Evolutionary conservation across 2,888 invertebrate genomes (phyloP), one percentile per base, ranked within the genome.

Genomic region (Drepanosiphum platanoidis): DNA sequence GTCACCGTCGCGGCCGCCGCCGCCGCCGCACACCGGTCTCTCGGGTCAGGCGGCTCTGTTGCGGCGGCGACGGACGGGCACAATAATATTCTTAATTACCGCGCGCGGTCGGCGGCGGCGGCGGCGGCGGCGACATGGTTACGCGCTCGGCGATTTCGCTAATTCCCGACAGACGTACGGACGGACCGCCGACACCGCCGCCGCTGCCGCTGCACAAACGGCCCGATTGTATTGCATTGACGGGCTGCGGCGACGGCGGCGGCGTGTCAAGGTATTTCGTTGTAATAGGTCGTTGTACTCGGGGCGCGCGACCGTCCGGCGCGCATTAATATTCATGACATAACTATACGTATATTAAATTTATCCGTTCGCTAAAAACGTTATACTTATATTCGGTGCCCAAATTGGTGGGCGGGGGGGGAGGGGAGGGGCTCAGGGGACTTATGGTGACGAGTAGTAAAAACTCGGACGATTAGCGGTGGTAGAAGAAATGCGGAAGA

Each of bases 271-370:
- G 81, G 81, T 71, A 71, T 71, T 81, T 46, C 36, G 58, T 71
- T 39, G 71, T 81, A 70, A 81, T 81, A 71, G 81, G 81, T 81
- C 81, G 81, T 81, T 81, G 81, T 80, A 80, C 79, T 5, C 79
- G 79, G 18, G 30, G 34, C 39, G 71, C 58, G 58, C 52, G 36
- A 30, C 2, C 34, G 22, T 22, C 32, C 36, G 7, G 27, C 27
- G 32, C 39, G 22, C 52, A 70, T 58, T 70, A 68, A 70, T 71
- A 80, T 79, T 27, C 74, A 58, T 58, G 52, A 27, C 36, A 66
- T n/a, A 42, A 42, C 64, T 27, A 39, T 61, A 22, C 74, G 39
- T 46, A 46, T 1, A n/a, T 36, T 61, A 27, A 9, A 61, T 61
- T n/a, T 58, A 58, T 58, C n/a, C 58, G 58, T 58, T 5, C 58